Conservation (phyloP, 92 coral and sea anemone genomes). For the Pocillopora meandrina region DNA sequence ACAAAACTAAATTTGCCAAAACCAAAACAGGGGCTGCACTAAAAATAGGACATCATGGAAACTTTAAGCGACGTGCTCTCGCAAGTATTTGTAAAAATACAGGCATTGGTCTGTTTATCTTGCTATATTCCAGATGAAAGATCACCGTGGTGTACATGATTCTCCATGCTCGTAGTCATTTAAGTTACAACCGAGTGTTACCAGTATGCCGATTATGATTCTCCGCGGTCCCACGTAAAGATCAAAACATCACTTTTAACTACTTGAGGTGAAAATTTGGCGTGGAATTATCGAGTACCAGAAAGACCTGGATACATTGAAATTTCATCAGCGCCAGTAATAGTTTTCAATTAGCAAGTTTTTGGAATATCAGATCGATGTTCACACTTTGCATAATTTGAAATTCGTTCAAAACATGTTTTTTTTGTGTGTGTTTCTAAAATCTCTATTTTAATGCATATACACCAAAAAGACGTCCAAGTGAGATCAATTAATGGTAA, state of each 20-base stretch:
- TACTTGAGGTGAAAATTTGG: background rate
- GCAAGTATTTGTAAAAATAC: no score
- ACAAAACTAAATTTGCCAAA: background rate
- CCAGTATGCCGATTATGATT: background rate
- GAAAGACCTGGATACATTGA: background rate
- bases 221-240: background rate
- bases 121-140: no score
- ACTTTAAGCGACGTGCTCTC: no score
- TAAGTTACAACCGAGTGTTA: background rate
- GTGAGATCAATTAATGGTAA: background rate
- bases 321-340: slow-evolving; percentile 10
- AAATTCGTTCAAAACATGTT: slow-evolving; percentile 5
- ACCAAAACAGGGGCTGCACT: no score
- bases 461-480: background rate
- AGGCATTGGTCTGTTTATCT: no score
- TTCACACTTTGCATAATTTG: background rate
- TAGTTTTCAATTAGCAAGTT: slow-evolving; percentile 20
- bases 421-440: background rate
- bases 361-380: background rate
- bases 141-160: no score
- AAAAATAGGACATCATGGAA: no score
- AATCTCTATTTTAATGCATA: background rate
- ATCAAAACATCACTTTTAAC: background rate
- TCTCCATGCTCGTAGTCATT: no score
- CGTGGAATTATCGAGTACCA: background rate